Base-by-base conservation (phyloP, 2,797 vertebrate genomes). In the Lepilemur septentrionalis region DNA sequence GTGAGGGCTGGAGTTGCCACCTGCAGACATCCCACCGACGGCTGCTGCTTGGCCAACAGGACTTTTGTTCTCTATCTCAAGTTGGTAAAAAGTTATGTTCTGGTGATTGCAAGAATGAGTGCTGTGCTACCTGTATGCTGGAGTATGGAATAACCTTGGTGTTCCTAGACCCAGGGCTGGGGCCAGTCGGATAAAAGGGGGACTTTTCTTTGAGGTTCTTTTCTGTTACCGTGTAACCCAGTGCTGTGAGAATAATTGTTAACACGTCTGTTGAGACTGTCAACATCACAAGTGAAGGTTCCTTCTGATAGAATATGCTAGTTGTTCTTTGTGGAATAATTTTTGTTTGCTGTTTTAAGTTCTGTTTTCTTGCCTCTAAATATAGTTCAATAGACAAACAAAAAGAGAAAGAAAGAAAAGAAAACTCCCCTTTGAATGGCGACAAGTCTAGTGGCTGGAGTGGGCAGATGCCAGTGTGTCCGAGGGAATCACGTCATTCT, bases 1-100 rank as follows among this genome's bases (percentile, higher is more conserved):
- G 48, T 6, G 57, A 63, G 61, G 92, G 20, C 48, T n/a, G 46
- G 28, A 5, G 12, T 7, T 0, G 41, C 17, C 23, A 4, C 20
- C 28, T 3, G 2, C 7, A 18, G 50, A 25, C 7, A n/a, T 14
- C 1, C 20, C 15, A 0, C 15, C n/a, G 30, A 15, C 65, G 4
- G 30, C 41, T 48, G 83, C 81, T 38, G 0, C 81, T 61, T 70
- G 96, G 91, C 70, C 46, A 69, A 38, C 20, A 32, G 93, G 85
- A 93, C 93, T 96, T 82, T 90, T 38, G 63, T 96, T 93, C 81
- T 97, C 79, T 94, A 23, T 82, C 55, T 98, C 92, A 88, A 97
- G 96, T 95, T 86, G 14, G 3, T 50, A 61, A 46, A 96, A 98
- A 98, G 97, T 97, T 97, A 43, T 17, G 43, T 73, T 57, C 20